phyloP scores from a whole-genome alignment of 1,140 invertebrate genomes.

The Leucophenga varia region DNA sequence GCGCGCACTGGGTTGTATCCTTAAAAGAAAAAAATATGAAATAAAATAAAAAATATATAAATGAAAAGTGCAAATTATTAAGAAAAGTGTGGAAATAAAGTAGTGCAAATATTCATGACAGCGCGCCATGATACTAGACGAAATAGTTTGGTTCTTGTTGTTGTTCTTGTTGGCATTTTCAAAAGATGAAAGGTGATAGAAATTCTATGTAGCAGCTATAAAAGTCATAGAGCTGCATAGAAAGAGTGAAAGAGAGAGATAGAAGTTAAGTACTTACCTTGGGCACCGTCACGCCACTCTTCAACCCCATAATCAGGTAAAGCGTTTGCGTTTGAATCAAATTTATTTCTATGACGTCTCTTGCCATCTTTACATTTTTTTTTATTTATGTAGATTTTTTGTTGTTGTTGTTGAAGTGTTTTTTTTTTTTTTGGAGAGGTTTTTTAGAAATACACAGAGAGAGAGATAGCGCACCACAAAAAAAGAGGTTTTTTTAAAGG shows the following conservation, averaged over 20 bases:
- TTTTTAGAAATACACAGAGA: conserved; percentile 4
- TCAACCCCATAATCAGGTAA: conserved; percentile 56
- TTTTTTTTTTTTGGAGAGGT: conserved; percentile 26
- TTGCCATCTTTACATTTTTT: conserved; percentile 43
- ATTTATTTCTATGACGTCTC: conserved; percentile 56
- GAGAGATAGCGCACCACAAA: conserved; percentile 20
- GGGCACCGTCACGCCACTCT: conserved; percentile 56
- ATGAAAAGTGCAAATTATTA: conserved; percentile 29
- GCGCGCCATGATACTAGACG: no score
- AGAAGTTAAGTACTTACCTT: conserved; percentile 42
- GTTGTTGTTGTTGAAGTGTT: conserved; percentile 12
- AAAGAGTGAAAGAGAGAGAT: background rate
- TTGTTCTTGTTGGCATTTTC: no score
- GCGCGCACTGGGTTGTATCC: background rate
- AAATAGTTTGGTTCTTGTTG: no score
- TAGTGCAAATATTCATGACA: background rate
- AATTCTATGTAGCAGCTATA: no score
- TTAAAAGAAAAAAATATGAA: no score
- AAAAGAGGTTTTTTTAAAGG: conserved; percentile 9
- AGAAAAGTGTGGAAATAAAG: conserved; percentile 21
- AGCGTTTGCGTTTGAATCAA: conserved; percentile 50
- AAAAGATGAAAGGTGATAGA: no score
- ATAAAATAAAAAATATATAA: no score
- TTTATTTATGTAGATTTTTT: conserved; percentile 21
- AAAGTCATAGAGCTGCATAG: no score